A percentile compares a stretch with the other conserved stretches of the same genome.
Evolutionary conservation across 2,797 vertebrate species (phyloP).

Genomic region (Pseudochaenichthys georgianus): DNA sequence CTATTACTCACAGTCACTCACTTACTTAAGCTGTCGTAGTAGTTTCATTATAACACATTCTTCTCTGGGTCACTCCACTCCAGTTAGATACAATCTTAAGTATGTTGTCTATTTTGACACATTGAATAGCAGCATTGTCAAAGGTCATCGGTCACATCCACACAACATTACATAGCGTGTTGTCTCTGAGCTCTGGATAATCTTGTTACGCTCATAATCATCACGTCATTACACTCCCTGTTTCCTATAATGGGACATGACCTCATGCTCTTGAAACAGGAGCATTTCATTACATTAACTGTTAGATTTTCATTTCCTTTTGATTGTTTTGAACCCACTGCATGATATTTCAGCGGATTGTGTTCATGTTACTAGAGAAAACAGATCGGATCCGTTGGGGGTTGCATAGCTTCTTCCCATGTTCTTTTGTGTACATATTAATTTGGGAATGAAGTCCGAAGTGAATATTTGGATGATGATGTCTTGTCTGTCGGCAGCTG

Average conservation of each 20-base stretch:
- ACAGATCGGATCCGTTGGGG: conserved; percentile 28
- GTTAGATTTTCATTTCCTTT: conserved; percentile 39
- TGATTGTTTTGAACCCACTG: conserved; percentile 37
- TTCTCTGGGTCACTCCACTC: conserved; percentile 1
- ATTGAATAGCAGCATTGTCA: background rate
- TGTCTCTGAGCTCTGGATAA: conserved; percentile 37
- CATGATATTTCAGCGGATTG: conserved; percentile 18
- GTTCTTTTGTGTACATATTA: conserved; percentile 12
- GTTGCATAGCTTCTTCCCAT: conserved; percentile 7
- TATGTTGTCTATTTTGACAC: background rate
- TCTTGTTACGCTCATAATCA: conserved; percentile 56
- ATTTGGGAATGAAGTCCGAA: conserved; percentile 57
- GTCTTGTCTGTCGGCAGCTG: conserved; percentile 58
- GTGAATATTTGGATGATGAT: conserved; percentile 60
- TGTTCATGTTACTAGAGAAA: background rate
- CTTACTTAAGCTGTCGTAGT: conserved; percentile 22
- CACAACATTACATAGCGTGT: conserved; percentile 25
- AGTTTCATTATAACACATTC: background rate
- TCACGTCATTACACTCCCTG: conserved; percentile 45
- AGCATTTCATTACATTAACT: conserved; percentile 35
- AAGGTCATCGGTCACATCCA: conserved; percentile 31
- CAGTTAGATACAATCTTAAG: background rate
- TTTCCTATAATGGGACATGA: conserved; percentile 66
- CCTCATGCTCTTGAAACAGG: conserved; percentile 47
- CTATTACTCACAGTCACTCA: conserved; percentile 34